Conservation (phyloP, 2,797 vertebrate species). For the Xerus rutilus region DNA sequence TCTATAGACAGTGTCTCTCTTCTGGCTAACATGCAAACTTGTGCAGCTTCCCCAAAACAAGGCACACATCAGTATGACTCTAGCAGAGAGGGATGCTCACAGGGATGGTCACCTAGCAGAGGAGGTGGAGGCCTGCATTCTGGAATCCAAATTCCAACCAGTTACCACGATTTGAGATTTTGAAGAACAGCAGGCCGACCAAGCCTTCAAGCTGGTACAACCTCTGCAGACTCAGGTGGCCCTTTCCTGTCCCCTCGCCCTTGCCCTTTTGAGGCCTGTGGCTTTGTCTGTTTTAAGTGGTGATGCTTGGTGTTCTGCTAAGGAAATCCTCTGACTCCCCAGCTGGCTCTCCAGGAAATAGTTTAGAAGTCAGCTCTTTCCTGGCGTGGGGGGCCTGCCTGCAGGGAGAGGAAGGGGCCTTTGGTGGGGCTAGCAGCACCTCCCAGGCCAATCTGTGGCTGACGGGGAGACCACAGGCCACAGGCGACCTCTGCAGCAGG, state of each 20-base stretch:
- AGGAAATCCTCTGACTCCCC: conserved; percentile 75
- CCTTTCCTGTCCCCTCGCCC: conserved; percentile 19
- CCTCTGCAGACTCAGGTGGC: background rate
- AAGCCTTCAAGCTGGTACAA: background rate
- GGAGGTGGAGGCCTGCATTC: background rate
- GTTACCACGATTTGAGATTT: conserved; percentile 49
- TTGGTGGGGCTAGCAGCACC: background rate
- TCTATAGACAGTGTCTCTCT: conserved; percentile 57
- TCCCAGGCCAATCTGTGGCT: background rate
- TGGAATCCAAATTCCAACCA: background rate
- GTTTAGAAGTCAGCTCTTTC: conserved; percentile 73
- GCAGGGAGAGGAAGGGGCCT: background rate
- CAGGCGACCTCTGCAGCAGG: background rate
- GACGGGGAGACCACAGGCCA: background rate
- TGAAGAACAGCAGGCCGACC: background rate
- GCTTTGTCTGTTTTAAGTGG: conserved; percentile 45
- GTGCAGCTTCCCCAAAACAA: conserved; percentile 62
- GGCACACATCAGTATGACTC: conserved; percentile 19
- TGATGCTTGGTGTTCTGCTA: background rate
- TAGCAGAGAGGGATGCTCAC: conserved; percentile 74
- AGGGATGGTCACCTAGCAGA: conserved; percentile 54
- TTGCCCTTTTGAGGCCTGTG: background rate
- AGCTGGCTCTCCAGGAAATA: conserved; percentile 74
- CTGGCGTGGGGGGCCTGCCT: conserved; percentile 25
- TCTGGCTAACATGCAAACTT: conserved; percentile 34